Base-by-base conservation (phyloP, 2,113 vertebrate species). In the Pantherophis guttatus region DNA sequence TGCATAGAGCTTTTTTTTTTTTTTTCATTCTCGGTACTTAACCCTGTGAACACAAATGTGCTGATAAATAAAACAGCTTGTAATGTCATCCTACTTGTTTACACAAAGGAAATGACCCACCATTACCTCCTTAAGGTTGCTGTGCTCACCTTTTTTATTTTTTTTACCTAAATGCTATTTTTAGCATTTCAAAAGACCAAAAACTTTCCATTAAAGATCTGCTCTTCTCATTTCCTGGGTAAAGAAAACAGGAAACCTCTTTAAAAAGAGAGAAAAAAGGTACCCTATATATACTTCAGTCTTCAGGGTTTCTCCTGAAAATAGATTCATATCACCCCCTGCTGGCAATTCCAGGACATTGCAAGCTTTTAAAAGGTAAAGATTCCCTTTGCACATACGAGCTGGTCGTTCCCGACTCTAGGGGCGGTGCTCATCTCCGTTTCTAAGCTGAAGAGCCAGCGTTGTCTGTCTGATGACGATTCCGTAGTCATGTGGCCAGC, bases 121-220 rank as follows among this genome's bases (percentile, higher is more conserved):
- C 88, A 70, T 33, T 90, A 89, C 75, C 89, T 65, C 88, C 44
- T 29, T 2, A 92, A 54, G 94, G 70, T 62, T 7, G 87, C 90
- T 96, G 90, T 96, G 95, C 96, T 96, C 95, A 95, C 95, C 85
- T 91, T 58, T 95, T 96, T 90, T 96, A 94, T 95, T 96, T 94
- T 95, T 96, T 75, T 96, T 94, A 96, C 96, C 95, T 93, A 96
- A 90, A 21, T n/a, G 96, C 97, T 99, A 98, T 98, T 98, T 98
- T 98, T 98, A 98, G 98, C 97, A 52, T 39, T 26, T 90, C 90
- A 59, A 89, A 92, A 93, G 96, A 94, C 97, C 91, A 96, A 96
- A 98, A 98, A 98, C 94, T 99, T 99, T 98, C 98, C 98, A 98
- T 97, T 97, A 97, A 97, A 95, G 97, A 97, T 62, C n/a, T 96